Evolutionary conservation across 2,888 invertebrate genomes (phyloP), one percentile per base, ranked within the genome.

Genomic region (Drosophila multiciliata): DNA sequence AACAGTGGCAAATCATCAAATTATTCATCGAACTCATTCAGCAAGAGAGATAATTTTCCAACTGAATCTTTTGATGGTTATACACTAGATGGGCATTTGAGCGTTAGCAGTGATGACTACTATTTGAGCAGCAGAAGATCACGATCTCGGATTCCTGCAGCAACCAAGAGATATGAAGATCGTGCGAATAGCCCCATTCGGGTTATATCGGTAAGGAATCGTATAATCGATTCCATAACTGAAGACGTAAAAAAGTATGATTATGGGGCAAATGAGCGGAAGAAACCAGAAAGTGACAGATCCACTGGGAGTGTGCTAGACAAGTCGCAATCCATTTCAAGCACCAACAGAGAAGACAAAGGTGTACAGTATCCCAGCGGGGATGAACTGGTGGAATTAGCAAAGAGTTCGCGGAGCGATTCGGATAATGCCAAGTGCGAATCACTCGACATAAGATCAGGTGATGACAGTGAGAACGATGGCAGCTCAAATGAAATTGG

Each of bases 121-220:
- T 54, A 29, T 42, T 17, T 29, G 9, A 57, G 59, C 20, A 55
- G 57, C 55, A 38, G n/a, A 11, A 48, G 50, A 20, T 15, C 17
- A 15, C 42, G 57, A 48, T 48, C 59, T 2, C 36, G 36, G 17
- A 42, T 23, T 15, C 23, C 9, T 17, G 29, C 50, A 9, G 59
- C 15, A 20, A 1, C 40, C 0, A 83, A 72, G 49, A 71, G 48
- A 12, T 85, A 59, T 65, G 59, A 71, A 45, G 84, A 85, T 78
- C 82, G 89, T 17, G 85, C 58, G 23, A 75, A 66, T 52, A 88
- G 89, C 55, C 89, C 89, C 35, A 88, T 88, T 45, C 64, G 69
- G 33, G 38, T 83, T 17, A 53, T 52, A 29, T 63, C 17, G 33
- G 12, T 15, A 26, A 42, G n/a, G 35, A 12, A 11, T 49, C 59